phyloP scores from a whole-genome alignment of 1,140 invertebrate genomes.

The Oryctes rhinoceros region DNA sequence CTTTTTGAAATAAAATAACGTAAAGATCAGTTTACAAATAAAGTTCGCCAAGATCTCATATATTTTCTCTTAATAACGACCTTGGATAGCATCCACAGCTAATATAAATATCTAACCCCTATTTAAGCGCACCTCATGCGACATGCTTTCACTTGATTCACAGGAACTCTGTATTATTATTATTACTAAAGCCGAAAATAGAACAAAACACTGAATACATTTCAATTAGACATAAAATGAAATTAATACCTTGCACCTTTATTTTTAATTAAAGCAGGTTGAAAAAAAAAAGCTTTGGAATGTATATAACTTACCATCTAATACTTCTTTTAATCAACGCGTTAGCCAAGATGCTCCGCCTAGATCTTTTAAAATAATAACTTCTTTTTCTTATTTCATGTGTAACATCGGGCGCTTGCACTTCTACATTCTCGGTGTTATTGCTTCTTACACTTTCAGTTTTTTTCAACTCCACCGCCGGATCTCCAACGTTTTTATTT shows the following conservation, averaged over 20 bases:
- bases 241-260: background rate
- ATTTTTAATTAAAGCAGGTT: background rate
- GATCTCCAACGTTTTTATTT: background rate
- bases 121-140: too few species aligned
- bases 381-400: background rate
- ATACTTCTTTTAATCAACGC: constrained; percentile 41
- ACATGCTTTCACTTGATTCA: too few species aligned
- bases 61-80: too few species aligned
- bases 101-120: too few species aligned
- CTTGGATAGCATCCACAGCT: too few species aligned
- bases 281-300: background rate
- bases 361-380: constrained; percentile 30
- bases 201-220: too few species aligned
- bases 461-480: background rate
- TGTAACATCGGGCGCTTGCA: background rate
- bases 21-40: too few species aligned
- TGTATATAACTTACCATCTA: constrained; percentile 39
- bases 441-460: background rate
- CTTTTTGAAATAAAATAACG: too few species aligned
- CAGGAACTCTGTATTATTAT: too few species aligned
- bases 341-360: constrained; percentile 23
- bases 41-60: too few species aligned
- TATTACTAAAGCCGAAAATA: too few species aligned
- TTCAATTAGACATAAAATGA: background rate
- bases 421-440: background rate